These are phyloP conservation scores for Psix sp. DNA, from an alignment of 1,140 invertebrate species.

Conservation along the genomic window DNA sequence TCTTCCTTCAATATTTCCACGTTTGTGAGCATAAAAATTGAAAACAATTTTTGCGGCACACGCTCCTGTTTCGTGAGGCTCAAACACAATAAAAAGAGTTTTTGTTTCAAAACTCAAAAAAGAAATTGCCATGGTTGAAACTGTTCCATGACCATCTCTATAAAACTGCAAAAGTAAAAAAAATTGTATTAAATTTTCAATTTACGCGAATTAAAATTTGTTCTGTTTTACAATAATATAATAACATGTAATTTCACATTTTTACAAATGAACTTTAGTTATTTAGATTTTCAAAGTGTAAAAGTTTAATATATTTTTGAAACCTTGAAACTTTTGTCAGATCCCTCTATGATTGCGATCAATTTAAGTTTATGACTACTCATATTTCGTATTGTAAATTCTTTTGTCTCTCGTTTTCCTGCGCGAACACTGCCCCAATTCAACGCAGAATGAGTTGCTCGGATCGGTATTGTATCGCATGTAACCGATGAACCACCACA, in stretches of 20 bases:
- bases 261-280: too few species aligned
- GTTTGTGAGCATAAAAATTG: slow-evolving; percentile 69
- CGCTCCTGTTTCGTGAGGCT: slow-evolving; percentile 72
- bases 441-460: slow-evolving; percentile 74
- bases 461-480: slow-evolving; percentile 72
- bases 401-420: slow-evolving; percentile 74
- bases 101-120: slow-evolving; percentile 76
- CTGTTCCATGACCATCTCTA: slow-evolving; percentile 65
- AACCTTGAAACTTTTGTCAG: slow-evolving; percentile 71
- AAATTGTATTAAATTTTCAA: not conserved
- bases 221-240: too few species aligned
- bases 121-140: slow-evolving; percentile 62
- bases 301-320: slow-evolving; percentile 12
- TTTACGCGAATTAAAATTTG: too few species aligned
- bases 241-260: too few species aligned
- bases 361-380: slow-evolving; percentile 76
- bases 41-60: slow-evolving; percentile 75
- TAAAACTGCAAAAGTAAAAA: slow-evolving; percentile 64
- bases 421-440: slow-evolving; percentile 77
- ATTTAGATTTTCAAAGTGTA: slow-evolving; percentile 6
- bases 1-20: slow-evolving; percentile 62
- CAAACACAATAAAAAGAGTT: slow-evolving; percentile 73
- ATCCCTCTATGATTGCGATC: slow-evolving; percentile 69
- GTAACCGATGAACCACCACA: slow-evolving; percentile 61
- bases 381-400: slow-evolving; percentile 76